Conservation (phyloP, 2,113 vertebrate species). For the Microtus pennsylvanicus region DNA sequence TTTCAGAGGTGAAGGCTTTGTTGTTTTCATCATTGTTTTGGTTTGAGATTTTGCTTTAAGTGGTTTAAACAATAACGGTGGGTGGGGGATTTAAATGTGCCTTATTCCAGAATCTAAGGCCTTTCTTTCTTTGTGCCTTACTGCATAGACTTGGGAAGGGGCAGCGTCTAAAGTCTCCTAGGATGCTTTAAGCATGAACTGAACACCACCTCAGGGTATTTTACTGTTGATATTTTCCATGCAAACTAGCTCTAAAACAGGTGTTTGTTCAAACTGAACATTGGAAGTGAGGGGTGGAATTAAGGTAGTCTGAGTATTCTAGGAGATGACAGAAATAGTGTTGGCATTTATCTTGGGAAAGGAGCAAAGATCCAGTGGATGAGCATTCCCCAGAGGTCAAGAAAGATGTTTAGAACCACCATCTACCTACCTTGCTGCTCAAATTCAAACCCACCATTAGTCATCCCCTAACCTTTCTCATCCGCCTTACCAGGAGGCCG, state of each 20-base stretch:
- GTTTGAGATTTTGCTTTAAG: not conserved
- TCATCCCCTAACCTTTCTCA: not conserved
- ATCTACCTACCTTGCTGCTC: not conserved
- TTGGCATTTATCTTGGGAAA: not conserved
- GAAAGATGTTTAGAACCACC: not conserved
- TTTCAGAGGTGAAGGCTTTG: not conserved
- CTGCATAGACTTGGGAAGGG: not conserved
- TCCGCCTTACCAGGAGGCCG: not conserved
- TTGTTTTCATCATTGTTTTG: not conserved
- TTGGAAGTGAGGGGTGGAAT: not conserved
- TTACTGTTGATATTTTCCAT: not conserved
- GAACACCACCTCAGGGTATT: not conserved
- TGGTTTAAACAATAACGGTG: not conserved
- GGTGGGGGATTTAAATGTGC: not conserved
- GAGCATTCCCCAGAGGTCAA: not conserved
- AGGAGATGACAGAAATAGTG: too few relatives aligned
- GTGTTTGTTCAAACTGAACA: constrained; percentile 22
- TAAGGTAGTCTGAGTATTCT: not conserved
- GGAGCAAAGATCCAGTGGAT: not conserved
- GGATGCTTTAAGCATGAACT: constrained; percentile 8
- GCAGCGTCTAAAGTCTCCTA: not conserved
- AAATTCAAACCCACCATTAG: not conserved
- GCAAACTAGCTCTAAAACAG: constrained; percentile 8
- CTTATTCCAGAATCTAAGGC: not conserved
- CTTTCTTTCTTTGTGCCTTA: constrained; percentile 4